Base-by-base conservation (phyloP, 2,113 vertebrate genomes). In the Setophaga kirtlandii region DNA sequence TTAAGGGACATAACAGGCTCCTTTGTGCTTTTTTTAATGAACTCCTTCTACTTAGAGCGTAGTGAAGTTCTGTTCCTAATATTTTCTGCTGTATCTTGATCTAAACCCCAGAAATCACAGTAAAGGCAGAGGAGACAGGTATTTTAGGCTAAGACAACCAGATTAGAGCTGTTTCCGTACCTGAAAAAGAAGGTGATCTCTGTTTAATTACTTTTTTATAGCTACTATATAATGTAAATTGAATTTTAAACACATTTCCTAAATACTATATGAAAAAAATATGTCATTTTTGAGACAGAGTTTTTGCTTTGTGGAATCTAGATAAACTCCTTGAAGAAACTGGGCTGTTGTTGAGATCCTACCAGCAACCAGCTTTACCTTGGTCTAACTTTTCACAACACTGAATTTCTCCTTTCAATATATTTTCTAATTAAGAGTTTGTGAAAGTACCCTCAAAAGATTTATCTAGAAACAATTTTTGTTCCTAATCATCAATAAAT, bases 41-140 rank as follows among this genome's bases (percentile, higher is more conserved):
- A 39, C 39, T 65, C 0, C 0, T 70, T 79, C 47, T 76, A 11
- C 17, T 42, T 62, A 33, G 0, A 3, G 14, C 20, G 47, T 63
- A 55, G 64, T 82, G 79, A 64, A 55, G 33, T 75, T 86, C 18
- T 59, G 27, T 49, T 81, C 17, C 41, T n/a, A 17, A 11, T 58
- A 4, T 81, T 47, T 77, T 82, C 47, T 87, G 23, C 41, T 31
- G 11, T 64, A 8, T 75, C 30, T 46, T 35, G 17, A 46, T 62
- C 78, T 56, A 81, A 90, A 52, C 8, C 16, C 31, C 20, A 16
- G 33, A 22, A 68, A 22, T 68, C 1, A 0, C 17, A 81, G 13
- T 60, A 60, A 78, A 27, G 10, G 30, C 12, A 78, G 71, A 63
- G 42, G 47, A 80, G 28, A 62, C 9, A 19, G 9, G 22, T 49